Percentiles rank a stretch among this genome's conserved stretches.
These are phyloP conservation scores for Merops nubicus DNA, from an alignment of 2,113 vertebrate genomes.

Conservation along the genomic window DNA sequence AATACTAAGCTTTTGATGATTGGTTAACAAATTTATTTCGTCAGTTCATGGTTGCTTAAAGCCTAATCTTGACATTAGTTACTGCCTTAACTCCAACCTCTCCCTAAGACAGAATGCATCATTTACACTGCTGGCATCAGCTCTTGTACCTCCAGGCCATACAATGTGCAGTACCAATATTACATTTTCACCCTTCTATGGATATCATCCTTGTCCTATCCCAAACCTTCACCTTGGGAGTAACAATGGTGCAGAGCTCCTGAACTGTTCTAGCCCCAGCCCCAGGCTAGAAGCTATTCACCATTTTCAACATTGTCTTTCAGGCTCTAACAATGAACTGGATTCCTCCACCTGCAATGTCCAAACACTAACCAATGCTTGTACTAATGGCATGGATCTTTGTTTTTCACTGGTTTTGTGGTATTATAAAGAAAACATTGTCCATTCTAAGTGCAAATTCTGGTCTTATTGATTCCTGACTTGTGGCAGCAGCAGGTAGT, in stretches of 20 bases:
- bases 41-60: neutral
- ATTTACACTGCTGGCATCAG: neutral
- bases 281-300: neutral
- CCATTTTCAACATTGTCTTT: neutral
- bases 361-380: neutral
- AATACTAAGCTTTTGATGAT: neutral
- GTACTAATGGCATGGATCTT: neutral
- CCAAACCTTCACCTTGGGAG: accelerated
- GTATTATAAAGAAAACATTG: neutral
- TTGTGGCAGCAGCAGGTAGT: neutral
- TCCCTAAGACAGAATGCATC: neutral
- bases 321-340: neutral
- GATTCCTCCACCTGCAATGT: neutral
- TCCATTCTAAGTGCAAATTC: neutral
- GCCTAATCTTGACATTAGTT: neutral
- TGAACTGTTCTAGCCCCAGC: neutral
- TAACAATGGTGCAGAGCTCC: neutral
- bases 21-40: neutral
- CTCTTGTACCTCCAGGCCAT: neutral
- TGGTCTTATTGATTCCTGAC: neutral
- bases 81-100: neutral
- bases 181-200: neutral
- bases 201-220: neutral
- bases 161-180: neutral
- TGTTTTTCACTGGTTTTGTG: neutral